Conservation (phyloP, 2,113 vertebrate species). For the Corapipo altera region DNA sequence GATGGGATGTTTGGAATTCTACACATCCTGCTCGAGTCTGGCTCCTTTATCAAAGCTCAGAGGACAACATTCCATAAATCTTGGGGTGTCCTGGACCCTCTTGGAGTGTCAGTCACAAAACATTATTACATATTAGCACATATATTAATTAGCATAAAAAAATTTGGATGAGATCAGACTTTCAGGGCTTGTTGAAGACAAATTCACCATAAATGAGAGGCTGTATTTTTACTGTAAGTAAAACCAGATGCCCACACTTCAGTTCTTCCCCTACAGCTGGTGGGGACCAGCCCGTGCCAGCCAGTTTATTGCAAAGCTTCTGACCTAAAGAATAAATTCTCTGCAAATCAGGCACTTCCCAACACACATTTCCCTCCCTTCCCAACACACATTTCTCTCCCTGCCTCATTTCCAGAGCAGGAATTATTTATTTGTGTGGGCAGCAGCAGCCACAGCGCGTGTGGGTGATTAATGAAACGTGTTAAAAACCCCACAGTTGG, state of each 20-base stretch:
- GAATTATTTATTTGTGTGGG: background rate
- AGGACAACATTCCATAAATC: background rate
- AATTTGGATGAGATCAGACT: background rate
- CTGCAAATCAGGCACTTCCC: background rate
- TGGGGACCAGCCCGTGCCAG: background rate
- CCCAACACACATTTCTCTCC: background rate
- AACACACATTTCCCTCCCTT: background rate
- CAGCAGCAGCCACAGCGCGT: background rate
- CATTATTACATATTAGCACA: background rate
- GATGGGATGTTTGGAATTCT: rapidly evolving
- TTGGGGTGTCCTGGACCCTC: background rate
- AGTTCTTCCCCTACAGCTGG: background rate
- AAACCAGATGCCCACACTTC: background rate
- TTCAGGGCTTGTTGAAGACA: background rate
- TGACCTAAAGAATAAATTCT: background rate
- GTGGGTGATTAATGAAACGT: background rate
- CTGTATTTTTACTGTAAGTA: background rate
- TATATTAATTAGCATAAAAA: background rate
- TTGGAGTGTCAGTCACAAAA: background rate
- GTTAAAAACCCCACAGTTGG: background rate
- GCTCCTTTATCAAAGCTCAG: background rate
- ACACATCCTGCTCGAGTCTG: no score
- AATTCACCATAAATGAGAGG: background rate
- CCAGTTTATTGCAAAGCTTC: background rate
- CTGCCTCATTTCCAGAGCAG: background rate